Conservation (phyloP, 1,140 invertebrate genomes). For the Macrotrachela quadricornifera region DNA sequence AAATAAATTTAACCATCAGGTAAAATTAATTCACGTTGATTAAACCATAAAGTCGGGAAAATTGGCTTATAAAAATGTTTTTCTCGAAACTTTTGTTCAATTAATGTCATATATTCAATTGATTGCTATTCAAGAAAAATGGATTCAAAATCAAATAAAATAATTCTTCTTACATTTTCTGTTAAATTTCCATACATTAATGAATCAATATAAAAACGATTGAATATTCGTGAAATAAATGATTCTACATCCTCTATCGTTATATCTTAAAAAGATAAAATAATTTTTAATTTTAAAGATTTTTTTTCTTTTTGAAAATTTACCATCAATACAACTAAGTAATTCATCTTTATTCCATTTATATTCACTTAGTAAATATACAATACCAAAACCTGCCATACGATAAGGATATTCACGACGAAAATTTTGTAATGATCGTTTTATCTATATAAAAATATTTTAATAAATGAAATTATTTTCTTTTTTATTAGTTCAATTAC, state of each 20-base stretch:
- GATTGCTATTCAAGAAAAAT: background rate
- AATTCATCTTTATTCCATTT: constrained; percentile 40
- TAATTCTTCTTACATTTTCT: background rate
- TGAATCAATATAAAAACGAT: constrained; percentile 2
- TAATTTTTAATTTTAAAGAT: too few relatives aligned
- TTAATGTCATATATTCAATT: background rate
- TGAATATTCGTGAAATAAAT: constrained; percentile 1
- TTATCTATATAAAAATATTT: background rate
- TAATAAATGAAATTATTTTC: too few relatives aligned
- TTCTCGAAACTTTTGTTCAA: constrained; percentile 42
- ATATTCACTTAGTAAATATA: constrained; percentile 44
- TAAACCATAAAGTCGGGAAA: background rate
- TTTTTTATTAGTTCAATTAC: constrained; percentile 37
- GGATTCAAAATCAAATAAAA: background rate
- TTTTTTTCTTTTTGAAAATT: too few relatives aligned
- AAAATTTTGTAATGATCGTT: background rate
- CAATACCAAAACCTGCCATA: background rate
- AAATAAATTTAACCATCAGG: background rate
- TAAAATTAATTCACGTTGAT: background rate
- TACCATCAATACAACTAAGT: too few relatives aligned
- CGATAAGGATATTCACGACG: background rate
- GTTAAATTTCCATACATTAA: constrained; percentile 6
- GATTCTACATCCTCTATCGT: background rate
- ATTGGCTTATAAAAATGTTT: constrained; percentile 24
- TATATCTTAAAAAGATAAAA: too few relatives aligned